These are phyloP conservation scores for Eubucco bourcierii DNA, from an alignment of 2,113 vertebrate genomes.

Conservation along the genomic window DNA sequence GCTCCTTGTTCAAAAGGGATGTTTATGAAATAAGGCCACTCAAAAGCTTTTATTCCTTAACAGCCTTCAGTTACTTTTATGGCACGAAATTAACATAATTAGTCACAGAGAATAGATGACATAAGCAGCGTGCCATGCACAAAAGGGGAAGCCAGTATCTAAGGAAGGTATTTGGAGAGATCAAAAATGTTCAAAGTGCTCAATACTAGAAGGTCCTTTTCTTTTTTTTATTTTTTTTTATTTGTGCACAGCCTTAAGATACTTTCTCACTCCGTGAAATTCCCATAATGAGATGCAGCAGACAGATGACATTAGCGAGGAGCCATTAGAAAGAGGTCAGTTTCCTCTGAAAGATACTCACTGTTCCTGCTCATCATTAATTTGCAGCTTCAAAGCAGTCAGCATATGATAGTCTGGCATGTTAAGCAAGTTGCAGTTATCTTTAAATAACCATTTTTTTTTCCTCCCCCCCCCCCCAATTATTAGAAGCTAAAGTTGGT, in stretches of 20 bases:
- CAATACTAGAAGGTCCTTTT: slow-evolving; percentile 92
- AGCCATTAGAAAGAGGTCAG: slow-evolving; percentile 98
- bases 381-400: slow-evolving; percentile 94
- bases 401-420: slow-evolving; percentile 92
- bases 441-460: slow-evolving; percentile 90
- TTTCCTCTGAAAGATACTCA: slow-evolving; percentile 91
- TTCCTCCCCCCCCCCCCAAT: slow-evolving; percentile 54
- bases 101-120: slow-evolving; percentile 88
- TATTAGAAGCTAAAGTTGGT: slow-evolving; percentile 62
- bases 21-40: slow-evolving; percentile 86
- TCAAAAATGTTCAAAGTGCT: slow-evolving; percentile 96
- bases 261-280: slow-evolving; percentile 90
- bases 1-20: slow-evolving; percentile 84
- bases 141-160: slow-evolving; percentile 84
- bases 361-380: slow-evolving; percentile 95
- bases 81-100: slow-evolving; percentile 92
- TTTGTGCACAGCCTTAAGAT: slow-evolving; percentile 99
- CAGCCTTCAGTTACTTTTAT: slow-evolving; percentile 87
- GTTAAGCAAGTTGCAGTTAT: slow-evolving; percentile 94
- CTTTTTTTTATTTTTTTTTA: slow-evolving; percentile 80
- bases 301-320: slow-evolving; percentile 95
- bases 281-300: slow-evolving; percentile 97
- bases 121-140: slow-evolving; percentile 81
- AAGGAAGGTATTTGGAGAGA: slow-evolving; percentile 94
- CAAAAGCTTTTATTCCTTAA: slow-evolving; percentile 85